Evolutionary conservation across 1,140 invertebrate genomes (phyloP).

Genomic region (Musca vetustissima): DNA sequence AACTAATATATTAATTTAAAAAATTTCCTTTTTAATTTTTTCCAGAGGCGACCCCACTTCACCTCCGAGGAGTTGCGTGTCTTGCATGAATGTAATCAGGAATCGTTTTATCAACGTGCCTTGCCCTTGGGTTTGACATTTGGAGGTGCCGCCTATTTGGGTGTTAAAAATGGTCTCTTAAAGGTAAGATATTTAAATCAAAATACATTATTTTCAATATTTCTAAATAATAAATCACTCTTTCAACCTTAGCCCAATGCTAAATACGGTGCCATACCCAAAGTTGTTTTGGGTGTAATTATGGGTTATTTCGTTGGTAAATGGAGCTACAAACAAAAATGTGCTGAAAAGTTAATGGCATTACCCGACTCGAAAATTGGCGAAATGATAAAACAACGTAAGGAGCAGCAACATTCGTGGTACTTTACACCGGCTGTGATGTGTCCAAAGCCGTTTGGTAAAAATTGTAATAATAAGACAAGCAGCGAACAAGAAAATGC

Average conservation of each 20-base stretch:
- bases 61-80: slow-evolving; percentile 66
- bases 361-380: slow-evolving; percentile 59
- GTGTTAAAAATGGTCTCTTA: slow-evolving; percentile 61
- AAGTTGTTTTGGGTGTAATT: slow-evolving; percentile 65
- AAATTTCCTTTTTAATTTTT: too few species aligned
- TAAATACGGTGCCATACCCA: slow-evolving; percentile 67
- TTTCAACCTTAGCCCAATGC: slow-evolving; percentile 57
- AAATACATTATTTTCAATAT: too few species aligned
- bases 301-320: slow-evolving; percentile 75
- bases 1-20: too few species aligned
- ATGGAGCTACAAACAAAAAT: slow-evolving; percentile 71
- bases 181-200: slow-evolving; percentile 43
- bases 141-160: slow-evolving; percentile 63
- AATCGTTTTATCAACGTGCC: slow-evolving; percentile 71
- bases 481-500: too few species aligned
- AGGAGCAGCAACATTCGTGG: slow-evolving; percentile 33
- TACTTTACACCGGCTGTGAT: too few species aligned
- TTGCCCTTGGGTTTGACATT: slow-evolving; percentile 65
- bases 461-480: too few species aligned
- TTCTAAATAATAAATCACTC: background rate
- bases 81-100: slow-evolving; percentile 69
- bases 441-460: too few species aligned
- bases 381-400: slow-evolving; percentile 42
- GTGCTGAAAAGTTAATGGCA: slow-evolving; percentile 74
- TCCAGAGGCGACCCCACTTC: slow-evolving; percentile 62